These are phyloP conservation scores for Ophioderma brevispina DNA, from an alignment of 35 echinoderm and acorn worm species.

Conservation along the genomic window DNA sequence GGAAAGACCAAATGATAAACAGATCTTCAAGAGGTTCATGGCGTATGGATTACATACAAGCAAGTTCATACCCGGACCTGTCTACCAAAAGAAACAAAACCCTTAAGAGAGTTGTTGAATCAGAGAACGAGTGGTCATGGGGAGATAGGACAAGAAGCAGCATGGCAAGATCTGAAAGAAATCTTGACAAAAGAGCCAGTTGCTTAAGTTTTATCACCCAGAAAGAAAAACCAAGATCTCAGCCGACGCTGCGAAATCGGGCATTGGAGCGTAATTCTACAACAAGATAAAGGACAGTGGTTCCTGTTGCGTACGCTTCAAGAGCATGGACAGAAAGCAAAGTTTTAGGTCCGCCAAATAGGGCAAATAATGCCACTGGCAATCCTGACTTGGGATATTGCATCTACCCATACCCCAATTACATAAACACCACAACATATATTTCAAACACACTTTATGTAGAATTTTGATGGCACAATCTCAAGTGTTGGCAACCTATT, in stretches of 20 bases:
- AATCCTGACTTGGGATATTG: no score
- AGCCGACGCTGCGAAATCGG: conserved; percentile 43
- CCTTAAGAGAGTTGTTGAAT: conserved; percentile 52
- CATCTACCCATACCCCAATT: no score
- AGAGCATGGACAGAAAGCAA: conserved; percentile 30
- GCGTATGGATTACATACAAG: conserved; percentile 56
- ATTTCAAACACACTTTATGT: no score
- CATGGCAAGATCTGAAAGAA: conserved; percentile 31
- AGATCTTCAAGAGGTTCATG: conserved; percentile 60
- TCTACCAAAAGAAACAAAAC: conserved; percentile 40
- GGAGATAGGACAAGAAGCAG: conserved; percentile 30
- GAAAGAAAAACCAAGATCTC: conserved; percentile 24
- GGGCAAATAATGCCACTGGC: no score
- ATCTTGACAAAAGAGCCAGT: not conserved
- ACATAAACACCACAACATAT: no score
- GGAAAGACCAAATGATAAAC: not conserved
- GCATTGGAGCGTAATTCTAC: conserved; percentile 57
- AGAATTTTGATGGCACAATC: no score
- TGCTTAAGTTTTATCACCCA: conserved; percentile 55
- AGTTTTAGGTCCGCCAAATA: conserved; percentile 48
- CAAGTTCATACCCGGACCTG: conserved; percentile 69
- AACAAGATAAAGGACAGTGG: conserved; percentile 38
- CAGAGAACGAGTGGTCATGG: conserved; percentile 64
- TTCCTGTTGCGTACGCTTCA: conserved; percentile 53
- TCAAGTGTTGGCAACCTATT: no score